Percentiles rank a stretch among this genome's conserved stretches.
phyloP scores from a whole-genome alignment of 2,113 vertebrate genomes.

The Rafetus swinhoei region DNA sequence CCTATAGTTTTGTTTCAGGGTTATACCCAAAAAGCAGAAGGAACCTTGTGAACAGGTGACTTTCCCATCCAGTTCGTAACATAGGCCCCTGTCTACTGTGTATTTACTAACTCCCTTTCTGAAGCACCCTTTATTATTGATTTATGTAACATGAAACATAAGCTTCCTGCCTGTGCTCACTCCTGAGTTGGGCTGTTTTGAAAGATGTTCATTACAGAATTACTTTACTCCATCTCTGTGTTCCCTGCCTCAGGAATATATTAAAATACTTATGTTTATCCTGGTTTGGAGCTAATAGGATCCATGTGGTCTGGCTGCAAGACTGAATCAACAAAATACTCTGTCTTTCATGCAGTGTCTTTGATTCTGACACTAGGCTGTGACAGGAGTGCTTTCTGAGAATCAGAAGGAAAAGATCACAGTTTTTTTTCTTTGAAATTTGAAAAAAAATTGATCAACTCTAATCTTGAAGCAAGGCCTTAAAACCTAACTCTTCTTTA shows the following conservation, averaged over 20 bases:
- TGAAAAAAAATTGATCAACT: not conserved
- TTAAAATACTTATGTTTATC: not conserved
- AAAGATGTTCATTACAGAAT: not conserved
- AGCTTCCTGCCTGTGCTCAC: not conserved
- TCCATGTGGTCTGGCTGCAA: not conserved
- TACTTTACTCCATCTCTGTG: not conserved
- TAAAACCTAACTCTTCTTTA: not conserved
- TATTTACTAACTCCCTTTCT: not conserved
- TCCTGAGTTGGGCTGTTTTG: not conserved
- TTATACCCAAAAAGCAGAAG: not conserved
- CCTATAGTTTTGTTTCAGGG: not conserved
- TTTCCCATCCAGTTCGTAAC: not conserved
- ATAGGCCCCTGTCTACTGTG: not conserved
- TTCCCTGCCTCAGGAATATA: not conserved
- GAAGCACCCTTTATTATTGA: not conserved
- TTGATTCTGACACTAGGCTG: not conserved
- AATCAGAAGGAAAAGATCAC: not conserved
- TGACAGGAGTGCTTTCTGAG: not conserved
- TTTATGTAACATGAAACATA: not conserved
- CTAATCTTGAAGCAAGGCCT: not conserved
- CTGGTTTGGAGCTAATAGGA: not conserved
- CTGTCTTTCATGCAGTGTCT: not conserved
- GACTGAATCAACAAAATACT: not conserved
- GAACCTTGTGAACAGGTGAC: not conserved
- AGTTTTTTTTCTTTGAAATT: not conserved